A percentile compares a stretch with the other conserved stretches of the same genome.
Evolutionary conservation across 2,888 invertebrate genomes (phyloP).

Genomic region (Phortica magna): DNA sequence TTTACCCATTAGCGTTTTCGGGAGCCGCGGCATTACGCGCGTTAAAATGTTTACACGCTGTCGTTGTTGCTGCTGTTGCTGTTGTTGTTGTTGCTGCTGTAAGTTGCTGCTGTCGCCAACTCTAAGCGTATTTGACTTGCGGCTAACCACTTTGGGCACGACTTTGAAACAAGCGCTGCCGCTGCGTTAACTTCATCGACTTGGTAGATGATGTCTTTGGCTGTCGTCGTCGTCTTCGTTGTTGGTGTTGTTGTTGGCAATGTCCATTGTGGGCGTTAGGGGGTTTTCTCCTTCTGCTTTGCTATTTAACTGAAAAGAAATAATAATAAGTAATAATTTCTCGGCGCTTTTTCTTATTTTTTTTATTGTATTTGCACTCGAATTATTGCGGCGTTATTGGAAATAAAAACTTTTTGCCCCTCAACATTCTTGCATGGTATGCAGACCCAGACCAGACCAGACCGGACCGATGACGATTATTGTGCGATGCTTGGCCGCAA

Average conservation of each 20-base stretch:
- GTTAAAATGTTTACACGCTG: slow-evolving; percentile 63
- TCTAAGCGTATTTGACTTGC: slow-evolving; percentile 45
- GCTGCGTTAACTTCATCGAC: slow-evolving; percentile 13
- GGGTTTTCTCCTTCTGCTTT: background rate
- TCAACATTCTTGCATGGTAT: too few species aligned
- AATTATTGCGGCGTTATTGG: slow-evolving; percentile 63
- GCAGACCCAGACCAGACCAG: too few species aligned
- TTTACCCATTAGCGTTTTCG: slow-evolving; percentile 75
- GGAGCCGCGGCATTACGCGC: slow-evolving; percentile 42
- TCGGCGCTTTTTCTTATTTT: slow-evolving; percentile 61
- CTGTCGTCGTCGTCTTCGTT: slow-evolving; percentile 26
- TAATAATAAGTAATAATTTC: slow-evolving; percentile 53
- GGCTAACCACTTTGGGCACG: slow-evolving; percentile 44
- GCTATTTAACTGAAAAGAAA: slow-evolving; percentile 2
- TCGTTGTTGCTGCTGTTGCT: slow-evolving; percentile 45
- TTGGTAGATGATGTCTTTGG: slow-evolving; percentile 7
- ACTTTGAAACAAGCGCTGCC: slow-evolving; percentile 25
- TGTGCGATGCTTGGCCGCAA: background rate
- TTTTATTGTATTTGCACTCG: slow-evolving; percentile 65
- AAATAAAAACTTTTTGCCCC: background rate
- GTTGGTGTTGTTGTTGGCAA: too few species aligned
- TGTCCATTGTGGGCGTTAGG: background rate
- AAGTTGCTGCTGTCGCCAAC: slow-evolving; percentile 30
- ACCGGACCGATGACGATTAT: background rate
- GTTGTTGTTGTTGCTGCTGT: slow-evolving; percentile 33